Percentiles rank a stretch among this genome's conserved stretches.
These are phyloP conservation scores for Therioaphis trifolii DNA, from an alignment of 2,888 invertebrate species.

Conservation along the genomic window DNA sequence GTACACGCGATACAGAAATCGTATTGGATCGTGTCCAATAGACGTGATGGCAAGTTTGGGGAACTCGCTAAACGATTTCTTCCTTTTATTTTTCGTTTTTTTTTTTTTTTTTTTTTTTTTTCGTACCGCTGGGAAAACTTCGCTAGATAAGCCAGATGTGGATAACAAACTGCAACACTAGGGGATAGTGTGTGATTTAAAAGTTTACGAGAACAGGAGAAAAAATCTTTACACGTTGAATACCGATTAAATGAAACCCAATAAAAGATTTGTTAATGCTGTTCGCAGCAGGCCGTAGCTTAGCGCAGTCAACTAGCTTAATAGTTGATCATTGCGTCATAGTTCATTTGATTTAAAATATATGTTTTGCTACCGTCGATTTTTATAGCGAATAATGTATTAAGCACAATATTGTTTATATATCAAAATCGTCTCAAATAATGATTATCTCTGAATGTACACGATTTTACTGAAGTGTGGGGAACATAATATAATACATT, in stretches of 20 bases:
- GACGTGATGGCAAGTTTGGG: conserved; percentile 37
- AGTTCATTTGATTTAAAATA: too few relatives aligned
- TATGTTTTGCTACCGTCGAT: too few relatives aligned
- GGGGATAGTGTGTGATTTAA: conserved; percentile 42
- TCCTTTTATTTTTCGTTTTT: conserved; percentile 24
- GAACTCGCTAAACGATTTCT: conserved; percentile 59
- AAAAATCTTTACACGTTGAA: conserved; percentile 11
- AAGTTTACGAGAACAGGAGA: conserved; percentile 14
- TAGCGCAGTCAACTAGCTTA: too few relatives aligned
- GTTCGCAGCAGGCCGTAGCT: neutral
- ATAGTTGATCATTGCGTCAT: too few relatives aligned
- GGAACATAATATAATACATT: too few relatives aligned
- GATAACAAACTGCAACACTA: conserved; percentile 52
- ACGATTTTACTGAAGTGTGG: too few relatives aligned
- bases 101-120: conserved; percentile 30
- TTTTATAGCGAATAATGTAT: too few relatives aligned
- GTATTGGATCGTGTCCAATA: conserved; percentile 58
- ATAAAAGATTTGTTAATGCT: neutral
- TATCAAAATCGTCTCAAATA: too few relatives aligned
- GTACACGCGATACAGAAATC: conserved; percentile 57
- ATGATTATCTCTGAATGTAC: too few relatives aligned
- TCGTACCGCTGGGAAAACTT: conserved; percentile 50
- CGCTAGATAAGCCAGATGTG: conserved; percentile 49
- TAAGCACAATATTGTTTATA: too few relatives aligned
- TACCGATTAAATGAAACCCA: conserved; percentile 35